A percentile compares a stretch with the other conserved stretches of the same genome.
These are phyloP conservation scores for Tineola bisselliella DNA, from an alignment of 2,888 invertebrate species.

Conservation along the genomic window DNA sequence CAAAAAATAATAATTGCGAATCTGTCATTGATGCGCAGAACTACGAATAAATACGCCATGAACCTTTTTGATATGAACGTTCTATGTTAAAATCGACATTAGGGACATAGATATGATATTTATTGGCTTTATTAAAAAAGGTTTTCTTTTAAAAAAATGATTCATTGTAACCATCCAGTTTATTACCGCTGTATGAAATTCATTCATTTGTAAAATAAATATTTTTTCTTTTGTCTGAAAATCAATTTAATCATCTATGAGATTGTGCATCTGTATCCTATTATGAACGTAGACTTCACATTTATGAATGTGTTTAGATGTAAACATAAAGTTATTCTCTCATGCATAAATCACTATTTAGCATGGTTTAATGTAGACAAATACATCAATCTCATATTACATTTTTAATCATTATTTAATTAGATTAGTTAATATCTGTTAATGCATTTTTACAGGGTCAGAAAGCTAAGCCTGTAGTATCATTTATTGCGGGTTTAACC, in stretches of 20 bases:
- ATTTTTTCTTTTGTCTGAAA: background rate
- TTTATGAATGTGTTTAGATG: background rate
- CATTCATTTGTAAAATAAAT: background rate
- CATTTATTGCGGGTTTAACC: constrained; percentile 98
- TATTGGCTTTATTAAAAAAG: background rate
- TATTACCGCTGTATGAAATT: background rate
- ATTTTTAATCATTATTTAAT: background rate
- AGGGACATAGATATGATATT: no score
- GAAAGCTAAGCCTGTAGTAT: constrained; percentile 96
- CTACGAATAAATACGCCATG: no score
- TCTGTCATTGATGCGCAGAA: no score
- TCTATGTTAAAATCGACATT: no score
- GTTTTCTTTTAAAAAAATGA: background rate
- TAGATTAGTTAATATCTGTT: background rate
- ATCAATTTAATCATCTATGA: background rate
- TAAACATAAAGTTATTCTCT: background rate
- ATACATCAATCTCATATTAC: background rate
- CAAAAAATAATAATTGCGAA: no score
- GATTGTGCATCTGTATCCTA: background rate
- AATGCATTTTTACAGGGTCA: constrained; percentile 69
- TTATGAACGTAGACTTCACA: background rate
- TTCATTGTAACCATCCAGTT: background rate
- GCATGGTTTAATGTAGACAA: background rate
- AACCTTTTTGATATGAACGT: no score
- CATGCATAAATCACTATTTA: background rate